Evolutionary conservation across 2,888 invertebrate genomes (phyloP).

Genomic region (Melieria crassipennis): DNA sequence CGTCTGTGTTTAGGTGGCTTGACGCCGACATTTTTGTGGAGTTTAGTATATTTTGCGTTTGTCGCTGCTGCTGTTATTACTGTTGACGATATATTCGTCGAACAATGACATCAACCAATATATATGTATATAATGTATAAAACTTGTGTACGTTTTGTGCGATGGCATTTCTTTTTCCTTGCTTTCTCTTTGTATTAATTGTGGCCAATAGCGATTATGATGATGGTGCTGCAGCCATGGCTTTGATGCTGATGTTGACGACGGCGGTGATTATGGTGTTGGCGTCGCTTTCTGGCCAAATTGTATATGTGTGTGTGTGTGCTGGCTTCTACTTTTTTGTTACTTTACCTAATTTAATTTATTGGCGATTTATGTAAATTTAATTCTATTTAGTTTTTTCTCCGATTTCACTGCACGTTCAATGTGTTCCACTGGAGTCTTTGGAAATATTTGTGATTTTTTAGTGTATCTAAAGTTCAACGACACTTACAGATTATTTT

Average conservation of each 20-base stretch:
- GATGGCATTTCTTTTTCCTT: not conserved
- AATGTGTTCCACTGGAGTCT: not conserved
- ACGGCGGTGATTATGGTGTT: conserved; percentile 39
- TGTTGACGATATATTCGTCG: too few species aligned
- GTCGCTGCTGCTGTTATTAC: too few species aligned
- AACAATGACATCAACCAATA: too few species aligned
- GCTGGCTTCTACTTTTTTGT: not conserved
- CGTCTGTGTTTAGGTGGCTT: too few species aligned
- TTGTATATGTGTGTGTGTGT: conserved; percentile 19
- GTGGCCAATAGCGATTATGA: conserved; percentile 46
- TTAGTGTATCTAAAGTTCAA: conserved; percentile 17
- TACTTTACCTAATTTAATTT: conserved; percentile 45
- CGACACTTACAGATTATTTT: conserved; percentile 1
- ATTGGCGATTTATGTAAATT: conserved; percentile 46
- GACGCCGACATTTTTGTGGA: too few species aligned
- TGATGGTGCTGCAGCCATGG: too few species aligned
- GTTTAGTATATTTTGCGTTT: too few species aligned
- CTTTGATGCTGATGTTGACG: not conserved
- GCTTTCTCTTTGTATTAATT: conserved; percentile 53
- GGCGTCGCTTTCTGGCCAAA: not conserved
- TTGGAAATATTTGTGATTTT: conserved; percentile 8
- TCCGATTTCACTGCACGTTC: not conserved
- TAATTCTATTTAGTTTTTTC: conserved; percentile 31
- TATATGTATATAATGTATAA: too few species aligned
- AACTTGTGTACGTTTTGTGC: too few species aligned